Base-by-base conservation (phyloP, 2,888 invertebrate genomes). In the Adelphocoris suturalis region DNA sequence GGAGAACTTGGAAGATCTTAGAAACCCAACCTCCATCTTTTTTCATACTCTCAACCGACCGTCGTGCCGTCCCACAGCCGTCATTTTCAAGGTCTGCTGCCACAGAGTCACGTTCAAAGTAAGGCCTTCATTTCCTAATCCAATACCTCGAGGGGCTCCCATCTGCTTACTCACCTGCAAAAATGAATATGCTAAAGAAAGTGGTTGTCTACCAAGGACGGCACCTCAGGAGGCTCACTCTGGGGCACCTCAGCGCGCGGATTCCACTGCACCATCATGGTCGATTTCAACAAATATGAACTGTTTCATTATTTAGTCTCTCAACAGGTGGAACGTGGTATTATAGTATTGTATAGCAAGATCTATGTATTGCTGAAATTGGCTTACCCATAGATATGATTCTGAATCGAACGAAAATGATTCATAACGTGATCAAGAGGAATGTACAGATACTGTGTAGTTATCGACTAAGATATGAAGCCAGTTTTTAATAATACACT, bases 141-240 rank as follows among this genome's bases (percentile, higher is more conserved):
- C 52, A 82, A 82, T 82, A 82, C 46, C 82, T 82, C 52, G 52
- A 27, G 23, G 82, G 52, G 82, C 52, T 82, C 82, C 16, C 47
- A 52, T 52, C 48, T 52, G 82, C 78, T 82, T 82, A 47, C 48
- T 52, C 82, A 52, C 47, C 47, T 82, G 82, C 52, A 82, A 82
- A 82, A 78, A 82, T 82, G 47, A 82, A 82, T 82, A 82, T 82
- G 82, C 82, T 82, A 52, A 82, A 82, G 82, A 82, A 82, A 82
- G 82, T 82, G 47, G 82, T 82, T 52, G 23, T 52, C 14, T 47
- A 52, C 82, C 82, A 82, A 82, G 82, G 82, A 47, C 48, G 47
- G 82, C 82, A 82, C 52, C 82, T 52, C 23, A 2, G 5, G 82
- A 82, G 82, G 82, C 82, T 82, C 82, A 82, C 68, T 23, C 68